Evolutionary conservation across 2,797 vertebrate genomes (phyloP).

Genomic region (Steatocranus sp.): DNA sequence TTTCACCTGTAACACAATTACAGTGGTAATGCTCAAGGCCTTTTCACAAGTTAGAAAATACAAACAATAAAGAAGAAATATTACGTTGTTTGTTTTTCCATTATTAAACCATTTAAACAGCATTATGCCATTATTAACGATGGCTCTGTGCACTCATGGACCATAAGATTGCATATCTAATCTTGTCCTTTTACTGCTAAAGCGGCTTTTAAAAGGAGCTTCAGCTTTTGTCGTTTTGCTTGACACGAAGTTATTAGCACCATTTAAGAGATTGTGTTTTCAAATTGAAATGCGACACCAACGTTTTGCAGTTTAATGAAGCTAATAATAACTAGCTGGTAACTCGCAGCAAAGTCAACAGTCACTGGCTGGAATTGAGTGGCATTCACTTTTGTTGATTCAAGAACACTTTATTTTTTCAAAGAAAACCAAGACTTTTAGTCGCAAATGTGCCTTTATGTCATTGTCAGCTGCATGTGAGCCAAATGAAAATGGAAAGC

Average conservation of each 20-base stretch:
- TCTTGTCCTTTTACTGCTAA: background rate
- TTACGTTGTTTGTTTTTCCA: background rate
- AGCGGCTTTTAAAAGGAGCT: background rate
- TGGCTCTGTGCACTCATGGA: background rate
- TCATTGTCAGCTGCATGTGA: background rate
- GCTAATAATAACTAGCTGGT: background rate
- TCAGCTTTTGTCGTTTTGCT: background rate
- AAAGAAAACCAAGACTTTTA: background rate
- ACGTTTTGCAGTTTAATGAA: background rate
- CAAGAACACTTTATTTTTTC: background rate
- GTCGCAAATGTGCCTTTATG: background rate
- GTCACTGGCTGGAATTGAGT: background rate
- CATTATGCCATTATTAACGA: background rate
- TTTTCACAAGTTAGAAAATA: background rate
- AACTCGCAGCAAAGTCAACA: background rate
- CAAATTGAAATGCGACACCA: accelerated
- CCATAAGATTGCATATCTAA: background rate
- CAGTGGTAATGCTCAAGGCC: background rate
- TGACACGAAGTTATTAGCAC: background rate
- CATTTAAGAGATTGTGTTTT: background rate
- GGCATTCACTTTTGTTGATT: background rate
- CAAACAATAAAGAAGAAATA: background rate
- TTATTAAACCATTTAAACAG: background rate
- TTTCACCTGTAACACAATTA: background rate
- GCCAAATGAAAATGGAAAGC: background rate